Evolutionary conservation across 2,113 vertebrate genomes (phyloP).

Genomic region (Cephalopholis sonnerati): DNA sequence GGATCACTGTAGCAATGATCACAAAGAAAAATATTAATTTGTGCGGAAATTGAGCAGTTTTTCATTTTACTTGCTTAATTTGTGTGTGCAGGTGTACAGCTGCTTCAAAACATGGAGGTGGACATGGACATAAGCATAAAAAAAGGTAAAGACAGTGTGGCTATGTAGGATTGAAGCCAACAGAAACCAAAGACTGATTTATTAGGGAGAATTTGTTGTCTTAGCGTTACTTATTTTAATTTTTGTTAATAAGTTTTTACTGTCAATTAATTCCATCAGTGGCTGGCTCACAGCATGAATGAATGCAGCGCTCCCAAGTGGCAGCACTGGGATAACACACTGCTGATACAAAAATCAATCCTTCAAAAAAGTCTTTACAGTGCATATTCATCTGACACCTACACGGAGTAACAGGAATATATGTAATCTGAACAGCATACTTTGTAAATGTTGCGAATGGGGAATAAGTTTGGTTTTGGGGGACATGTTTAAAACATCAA

Average conservation of each 20-base stretch:
- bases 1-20: slow-evolving; percentile 51
- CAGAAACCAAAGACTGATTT: neutral
- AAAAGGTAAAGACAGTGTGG: too few relatives aligned
- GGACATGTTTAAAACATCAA: slow-evolving; percentile 5
- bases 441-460: neutral
- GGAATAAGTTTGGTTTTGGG: slow-evolving; percentile 1
- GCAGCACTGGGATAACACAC: slow-evolving; percentile 34
- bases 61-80: neutral
- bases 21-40: neutral
- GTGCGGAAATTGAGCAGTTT: neutral
- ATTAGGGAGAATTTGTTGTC: neutral
- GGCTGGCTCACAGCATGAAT: neutral
- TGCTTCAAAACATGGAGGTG: neutral
- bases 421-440: neutral
- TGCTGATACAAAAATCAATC: neutral
- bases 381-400: neutral
- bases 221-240: neutral
- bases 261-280: slow-evolving; percentile 2
- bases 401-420: too few relatives aligned
- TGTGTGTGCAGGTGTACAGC: neutral
- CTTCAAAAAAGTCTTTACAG: neutral
- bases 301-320: slow-evolving; percentile 66
- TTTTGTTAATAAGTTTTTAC: neutral
- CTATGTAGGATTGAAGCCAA: neutral
- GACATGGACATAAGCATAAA: neutral